phyloP scores from a whole-genome alignment of 1,140 invertebrate genomes.

The Drosophila prosaltans region DNA sequence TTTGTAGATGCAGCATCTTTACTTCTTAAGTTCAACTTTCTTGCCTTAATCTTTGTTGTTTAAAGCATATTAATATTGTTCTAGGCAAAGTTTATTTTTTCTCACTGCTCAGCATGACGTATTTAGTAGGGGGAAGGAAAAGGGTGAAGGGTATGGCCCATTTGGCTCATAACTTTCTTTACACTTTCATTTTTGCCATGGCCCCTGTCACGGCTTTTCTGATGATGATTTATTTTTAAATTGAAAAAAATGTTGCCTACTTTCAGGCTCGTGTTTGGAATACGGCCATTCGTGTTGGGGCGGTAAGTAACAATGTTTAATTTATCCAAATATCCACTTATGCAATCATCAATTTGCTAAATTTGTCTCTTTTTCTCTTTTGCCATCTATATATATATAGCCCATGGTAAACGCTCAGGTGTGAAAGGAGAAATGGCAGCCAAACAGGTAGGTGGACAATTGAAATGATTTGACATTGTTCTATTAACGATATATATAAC shows the following conservation, averaged over 20 bases:
- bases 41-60: constrained; percentile 22
- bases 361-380: constrained; percentile 11
- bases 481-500: too few relatives aligned
- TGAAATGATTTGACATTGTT: background rate
- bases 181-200: constrained; percentile 11
- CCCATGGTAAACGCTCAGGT: constrained; percentile 75
- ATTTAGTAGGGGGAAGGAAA: background rate
- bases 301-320: constrained; percentile 56
- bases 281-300: constrained; percentile 82
- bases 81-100: constrained; percentile 10
- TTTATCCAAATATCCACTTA: background rate
- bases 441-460: constrained; percentile 48
- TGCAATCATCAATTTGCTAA: constrained; percentile 24
- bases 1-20: background rate
- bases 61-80: constrained; percentile 5
- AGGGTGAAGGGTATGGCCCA: background rate
- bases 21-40: background rate
- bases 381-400: constrained; percentile 31
- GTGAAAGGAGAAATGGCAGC: constrained; percentile 38
- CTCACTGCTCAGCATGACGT: constrained; percentile 18
- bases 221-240: constrained; percentile 63
- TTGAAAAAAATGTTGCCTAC: constrained; percentile 45
- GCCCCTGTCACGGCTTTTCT: constrained; percentile 8
- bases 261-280: constrained; percentile 80
- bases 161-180: constrained; percentile 47